Percentiles rank a stretch among this genome's conserved stretches.
phyloP scores from a whole-genome alignment of 2,113 vertebrate species.

The Sphaerodactylus townsendi region DNA sequence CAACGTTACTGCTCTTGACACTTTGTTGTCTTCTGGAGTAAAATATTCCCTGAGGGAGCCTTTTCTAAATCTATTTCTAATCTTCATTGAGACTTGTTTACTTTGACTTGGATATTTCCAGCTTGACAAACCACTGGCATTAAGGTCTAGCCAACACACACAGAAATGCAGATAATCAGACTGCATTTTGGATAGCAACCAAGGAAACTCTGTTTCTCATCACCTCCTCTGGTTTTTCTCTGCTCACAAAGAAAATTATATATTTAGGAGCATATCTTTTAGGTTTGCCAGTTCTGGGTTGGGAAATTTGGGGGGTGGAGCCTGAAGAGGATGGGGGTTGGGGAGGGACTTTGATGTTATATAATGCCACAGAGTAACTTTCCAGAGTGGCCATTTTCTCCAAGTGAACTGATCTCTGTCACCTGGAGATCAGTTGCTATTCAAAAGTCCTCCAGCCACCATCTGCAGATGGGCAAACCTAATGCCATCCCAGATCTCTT shows the following conservation, averaged over 20 bases:
- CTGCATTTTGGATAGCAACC: neutral
- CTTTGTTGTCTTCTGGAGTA: neutral
- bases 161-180: neutral
- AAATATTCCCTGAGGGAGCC: neutral
- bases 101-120: neutral
- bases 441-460: too few species aligned
- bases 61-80: conserved; percentile 15
- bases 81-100: conserved; percentile 1
- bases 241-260: neutral
- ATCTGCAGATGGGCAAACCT: neutral
- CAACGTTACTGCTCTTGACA: conserved; percentile 14
- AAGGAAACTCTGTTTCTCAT: neutral
- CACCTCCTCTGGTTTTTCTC: too few species aligned
- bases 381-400: too few species aligned
- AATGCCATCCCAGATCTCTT: neutral
- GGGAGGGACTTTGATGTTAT: too few species aligned
- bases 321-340: too few species aligned
- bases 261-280: neutral
- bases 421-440: too few species aligned
- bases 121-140: neutral
- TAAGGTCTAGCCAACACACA: neutral
- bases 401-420: too few species aligned
- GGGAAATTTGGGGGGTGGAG: too few species aligned
- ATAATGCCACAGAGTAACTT: too few species aligned
- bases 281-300: too few species aligned